A percentile compares a stretch with the other conserved stretches of the same genome.
Conservation (phyloP, 1,140 invertebrate species). For the Eueides isabella region DNA sequence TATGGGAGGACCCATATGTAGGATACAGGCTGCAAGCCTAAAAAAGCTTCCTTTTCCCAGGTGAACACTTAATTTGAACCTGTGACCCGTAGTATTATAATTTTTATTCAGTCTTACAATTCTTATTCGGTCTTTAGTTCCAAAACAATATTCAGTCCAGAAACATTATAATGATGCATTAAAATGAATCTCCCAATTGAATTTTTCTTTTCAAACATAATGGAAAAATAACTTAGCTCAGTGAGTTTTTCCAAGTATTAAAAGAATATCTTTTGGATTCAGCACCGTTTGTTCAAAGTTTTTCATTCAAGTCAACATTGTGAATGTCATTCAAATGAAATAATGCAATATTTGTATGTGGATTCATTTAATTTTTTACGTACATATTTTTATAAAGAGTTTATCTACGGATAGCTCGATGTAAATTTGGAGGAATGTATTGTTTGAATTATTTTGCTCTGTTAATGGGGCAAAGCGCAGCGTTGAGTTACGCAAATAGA, state of each 20-base stretch:
- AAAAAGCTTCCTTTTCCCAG: neutral
- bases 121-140: neutral
- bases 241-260: slow-evolving; percentile 3
- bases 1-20: too few relatives aligned
- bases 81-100: neutral
- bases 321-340: neutral
- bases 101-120: too few relatives aligned
- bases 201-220: neutral
- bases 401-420: too few relatives aligned
- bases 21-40: too few relatives aligned
- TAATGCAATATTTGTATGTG: neutral
- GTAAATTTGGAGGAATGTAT: too few relatives aligned
- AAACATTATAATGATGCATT: slow-evolving; percentile 6
- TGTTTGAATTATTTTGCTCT: too few relatives aligned
- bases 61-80: neutral
- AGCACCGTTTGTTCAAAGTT: neutral
- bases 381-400: too few relatives aligned
- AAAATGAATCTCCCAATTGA: neutral
- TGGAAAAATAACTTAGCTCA: neutral
- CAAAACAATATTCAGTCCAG: neutral
- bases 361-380: neutral
- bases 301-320: slow-evolving; percentile 2
- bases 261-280: slow-evolving; percentile 6
- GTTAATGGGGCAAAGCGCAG: too few relatives aligned
- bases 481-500: too few relatives aligned